phyloP scores from a whole-genome alignment of 1,140 invertebrate genomes.

The Conus ventricosus region DNA sequence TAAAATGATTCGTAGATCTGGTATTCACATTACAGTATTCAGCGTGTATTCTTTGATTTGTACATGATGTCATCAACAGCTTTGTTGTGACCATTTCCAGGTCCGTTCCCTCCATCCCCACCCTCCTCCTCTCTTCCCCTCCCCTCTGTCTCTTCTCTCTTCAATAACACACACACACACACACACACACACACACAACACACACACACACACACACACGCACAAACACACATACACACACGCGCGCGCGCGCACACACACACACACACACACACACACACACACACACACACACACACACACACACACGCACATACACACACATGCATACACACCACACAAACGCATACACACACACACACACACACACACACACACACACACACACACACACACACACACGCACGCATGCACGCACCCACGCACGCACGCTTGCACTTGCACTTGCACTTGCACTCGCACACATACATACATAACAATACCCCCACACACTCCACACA shows the following conservation, averaged over 20 bases:
- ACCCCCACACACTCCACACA: too few species aligned
- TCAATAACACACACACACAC: background rate
- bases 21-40: too few species aligned
- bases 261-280: background rate
- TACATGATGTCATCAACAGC: too few species aligned
- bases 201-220: background rate
- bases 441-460: background rate
- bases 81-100: too few species aligned
- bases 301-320: background rate
- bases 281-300: background rate
- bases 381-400: background rate
- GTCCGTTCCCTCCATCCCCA: too few species aligned
- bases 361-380: background rate
- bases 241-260: background rate
- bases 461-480: too few species aligned
- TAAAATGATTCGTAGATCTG: too few species aligned
- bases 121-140: too few species aligned
- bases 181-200: background rate
- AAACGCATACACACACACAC: background rate
- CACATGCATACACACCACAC: background rate
- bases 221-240: background rate
- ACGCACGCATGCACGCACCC: background rate
- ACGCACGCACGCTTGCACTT: background rate
- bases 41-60: too few species aligned
- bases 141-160: too few species aligned